Evolutionary conservation across 2,797 vertebrate genomes (phyloP).

Genomic region (Pogoniulus pusillus): DNA sequence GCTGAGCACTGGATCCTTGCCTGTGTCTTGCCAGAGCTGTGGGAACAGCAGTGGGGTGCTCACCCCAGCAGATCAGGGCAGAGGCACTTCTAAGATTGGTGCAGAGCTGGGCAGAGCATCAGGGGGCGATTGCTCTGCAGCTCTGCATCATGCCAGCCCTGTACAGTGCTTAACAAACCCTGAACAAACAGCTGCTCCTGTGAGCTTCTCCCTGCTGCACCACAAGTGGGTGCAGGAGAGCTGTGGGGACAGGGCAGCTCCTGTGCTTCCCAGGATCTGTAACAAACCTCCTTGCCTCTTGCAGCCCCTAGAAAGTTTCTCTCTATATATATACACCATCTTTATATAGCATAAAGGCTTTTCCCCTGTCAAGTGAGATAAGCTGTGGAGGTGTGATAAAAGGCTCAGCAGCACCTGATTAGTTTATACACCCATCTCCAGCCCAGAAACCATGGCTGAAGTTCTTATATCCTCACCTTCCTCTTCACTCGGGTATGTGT

Average conservation of each 20-base stretch:
- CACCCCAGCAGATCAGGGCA: rapidly evolving
- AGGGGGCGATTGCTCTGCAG: rapidly evolving
- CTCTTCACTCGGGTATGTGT: rapidly evolving
- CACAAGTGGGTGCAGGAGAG: not conserved
- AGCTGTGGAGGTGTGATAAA: not conserved
- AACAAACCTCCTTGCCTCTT: not conserved
- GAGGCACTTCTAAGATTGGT: rapidly evolving
- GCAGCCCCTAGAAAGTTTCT: not conserved
- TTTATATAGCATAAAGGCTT: not conserved
- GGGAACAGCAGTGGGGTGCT: not conserved
- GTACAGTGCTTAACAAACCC: not conserved
- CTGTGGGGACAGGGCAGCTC: not conserved
- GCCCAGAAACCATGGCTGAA: not conserved
- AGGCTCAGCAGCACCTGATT: not conserved
- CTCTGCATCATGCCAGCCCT: rapidly evolving
- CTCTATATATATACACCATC: not conserved
- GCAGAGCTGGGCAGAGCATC: not conserved
- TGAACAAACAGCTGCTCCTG: rapidly evolving
- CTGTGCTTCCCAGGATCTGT: rapidly evolving
- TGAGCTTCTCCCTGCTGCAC: rapidly evolving
- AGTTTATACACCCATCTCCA: not conserved
- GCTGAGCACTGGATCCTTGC: rapidly evolving
- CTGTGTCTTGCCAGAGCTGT: rapidly evolving
- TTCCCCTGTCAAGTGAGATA: not conserved
- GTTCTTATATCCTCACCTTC: rapidly evolving